phyloP scores from a whole-genome alignment of 2,797 vertebrate genomes.

The Dicrostonyx torquatus region DNA sequence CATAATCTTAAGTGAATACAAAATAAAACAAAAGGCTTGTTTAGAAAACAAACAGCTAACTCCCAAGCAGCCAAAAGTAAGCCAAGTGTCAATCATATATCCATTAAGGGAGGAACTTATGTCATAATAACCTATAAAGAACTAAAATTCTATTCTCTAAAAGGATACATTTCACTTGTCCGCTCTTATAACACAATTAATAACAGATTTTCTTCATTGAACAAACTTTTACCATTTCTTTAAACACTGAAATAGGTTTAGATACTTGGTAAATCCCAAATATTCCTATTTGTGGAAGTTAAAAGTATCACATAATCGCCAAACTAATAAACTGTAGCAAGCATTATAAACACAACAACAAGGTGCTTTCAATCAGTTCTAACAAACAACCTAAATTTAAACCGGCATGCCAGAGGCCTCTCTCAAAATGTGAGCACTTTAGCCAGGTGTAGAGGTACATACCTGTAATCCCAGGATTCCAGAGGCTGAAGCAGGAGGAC shows the following conservation, averaged over 20 bases:
- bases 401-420: background rate
- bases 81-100: conserved; percentile 41
- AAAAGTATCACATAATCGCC: conserved; percentile 53
- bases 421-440: conserved; percentile 22
- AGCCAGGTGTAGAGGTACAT: background rate
- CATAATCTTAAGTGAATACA: conserved; percentile 60
- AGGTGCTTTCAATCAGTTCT: conserved; percentile 28
- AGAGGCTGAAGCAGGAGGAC: background rate
- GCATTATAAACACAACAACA: conserved; percentile 21
- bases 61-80: conserved; percentile 45
- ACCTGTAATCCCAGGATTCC: background rate
- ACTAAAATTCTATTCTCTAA: conserved; percentile 26
- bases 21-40: conserved; percentile 43
- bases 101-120: background rate
- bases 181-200: conserved; percentile 5
- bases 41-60: conserved; percentile 16
- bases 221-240: conserved; percentile 17
- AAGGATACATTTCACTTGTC: background rate
- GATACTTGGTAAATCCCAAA: conserved; percentile 19
- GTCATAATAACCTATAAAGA: background rate
- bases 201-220: conserved; percentile 54
- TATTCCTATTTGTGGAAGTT: background rate
- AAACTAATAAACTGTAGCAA: conserved; percentile 4
- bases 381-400: background rate
- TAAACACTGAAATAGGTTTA: background rate